Evolutionary conservation across 2,113 vertebrate genomes (phyloP).

Genomic region (Stegastes partitus): DNA sequence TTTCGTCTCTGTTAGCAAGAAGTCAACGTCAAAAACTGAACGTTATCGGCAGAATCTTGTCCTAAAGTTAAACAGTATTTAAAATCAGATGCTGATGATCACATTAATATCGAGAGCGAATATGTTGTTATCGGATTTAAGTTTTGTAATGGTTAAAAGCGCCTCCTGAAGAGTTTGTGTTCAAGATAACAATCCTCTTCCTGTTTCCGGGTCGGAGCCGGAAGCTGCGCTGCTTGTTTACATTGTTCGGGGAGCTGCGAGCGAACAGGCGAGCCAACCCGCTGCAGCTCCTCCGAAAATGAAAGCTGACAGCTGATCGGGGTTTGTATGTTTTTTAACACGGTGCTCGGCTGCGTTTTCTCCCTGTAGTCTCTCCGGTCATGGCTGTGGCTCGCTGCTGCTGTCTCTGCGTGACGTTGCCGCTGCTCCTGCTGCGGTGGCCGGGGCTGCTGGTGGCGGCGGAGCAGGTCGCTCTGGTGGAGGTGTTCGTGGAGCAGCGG

Average conservation of each 20-base stretch:
- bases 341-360: neutral
- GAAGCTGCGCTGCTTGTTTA: conserved; percentile 78
- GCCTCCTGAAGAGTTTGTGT: too few relatives aligned
- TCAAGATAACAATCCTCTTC: neutral
- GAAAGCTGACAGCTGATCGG: conserved; percentile 20
- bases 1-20: neutral
- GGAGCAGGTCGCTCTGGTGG: conserved; percentile 82
- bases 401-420: conserved; percentile 38
- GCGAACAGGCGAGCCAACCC: neutral
- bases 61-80: too few relatives aligned
- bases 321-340: neutral
- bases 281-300: neutral
- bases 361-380: neutral
- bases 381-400: conserved; percentile 58
- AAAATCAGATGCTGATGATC: too few relatives aligned
- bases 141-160: too few relatives aligned
- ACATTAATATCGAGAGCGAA: too few relatives aligned
- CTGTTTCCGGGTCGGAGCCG: conserved; percentile 60
- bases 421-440: conserved; percentile 68
- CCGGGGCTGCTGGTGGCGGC: conserved; percentile 60
- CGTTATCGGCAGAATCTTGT: neutral
- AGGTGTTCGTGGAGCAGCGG: conserved; percentile 79
- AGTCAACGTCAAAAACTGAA: too few relatives aligned
- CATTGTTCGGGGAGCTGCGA: conserved; percentile 21
- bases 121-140: neutral